Percentiles rank a stretch among this genome's conserved stretches.
phyloP scores from a whole-genome alignment of 2,797 vertebrate genomes.

The Malurus splendens region DNA sequence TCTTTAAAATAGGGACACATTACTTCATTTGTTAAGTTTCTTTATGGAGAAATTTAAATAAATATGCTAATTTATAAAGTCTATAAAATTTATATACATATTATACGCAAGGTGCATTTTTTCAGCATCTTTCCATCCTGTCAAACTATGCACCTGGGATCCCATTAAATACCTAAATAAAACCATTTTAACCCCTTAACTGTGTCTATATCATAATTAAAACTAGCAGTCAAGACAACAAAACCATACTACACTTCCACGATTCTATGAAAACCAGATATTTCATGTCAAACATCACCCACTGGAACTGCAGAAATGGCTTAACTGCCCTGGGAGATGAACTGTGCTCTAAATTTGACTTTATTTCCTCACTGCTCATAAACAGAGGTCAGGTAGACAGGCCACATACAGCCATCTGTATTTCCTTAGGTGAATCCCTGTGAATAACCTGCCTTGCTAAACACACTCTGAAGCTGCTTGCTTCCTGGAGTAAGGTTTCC shows the following conservation, averaged over 20 bases:
- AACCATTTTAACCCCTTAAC: too few relatives aligned
- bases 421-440: background rate
- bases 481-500: background rate
- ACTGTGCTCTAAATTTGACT: background rate
- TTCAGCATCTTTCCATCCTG: too few relatives aligned
- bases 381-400: background rate
- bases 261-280: background rate
- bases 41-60: too few relatives aligned
- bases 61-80: too few relatives aligned
- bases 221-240: too few relatives aligned
- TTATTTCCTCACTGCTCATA: background rate
- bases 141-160: too few relatives aligned
- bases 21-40: too few relatives aligned
- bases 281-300: background rate
- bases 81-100: too few relatives aligned
- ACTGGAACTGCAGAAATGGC: background rate
- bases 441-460: background rate
- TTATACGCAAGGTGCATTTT: too few relatives aligned
- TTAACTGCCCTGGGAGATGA: background rate
- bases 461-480: background rate
- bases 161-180: too few relatives aligned
- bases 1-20: too few relatives aligned
- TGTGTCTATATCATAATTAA: too few relatives aligned
- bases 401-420: background rate
- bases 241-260: rapidly evolving